Conservation (phyloP, 2,797 vertebrate genomes). For the Antennarius maculatus region DNA sequence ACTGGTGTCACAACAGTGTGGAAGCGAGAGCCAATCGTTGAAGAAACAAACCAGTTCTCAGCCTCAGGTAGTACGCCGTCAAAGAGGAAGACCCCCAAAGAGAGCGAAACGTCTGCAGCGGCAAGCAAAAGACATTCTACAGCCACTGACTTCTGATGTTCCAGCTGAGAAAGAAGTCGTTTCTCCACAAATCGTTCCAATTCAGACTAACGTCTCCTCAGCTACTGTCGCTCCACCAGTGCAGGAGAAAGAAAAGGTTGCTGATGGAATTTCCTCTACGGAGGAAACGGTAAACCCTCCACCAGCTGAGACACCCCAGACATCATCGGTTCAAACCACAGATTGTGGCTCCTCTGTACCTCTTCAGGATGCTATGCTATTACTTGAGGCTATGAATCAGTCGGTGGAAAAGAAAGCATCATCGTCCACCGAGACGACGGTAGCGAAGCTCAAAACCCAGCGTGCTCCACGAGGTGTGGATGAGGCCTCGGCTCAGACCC, state of each 20-base stretch:
- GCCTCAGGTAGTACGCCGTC: background rate
- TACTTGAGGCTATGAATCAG: slow-evolving; percentile 73
- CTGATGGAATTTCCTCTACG: background rate
- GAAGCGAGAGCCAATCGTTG: background rate
- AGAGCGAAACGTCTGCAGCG: slow-evolving; percentile 18
- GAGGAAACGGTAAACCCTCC: background rate
- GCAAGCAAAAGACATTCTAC: background rate
- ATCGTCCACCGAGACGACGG: background rate
- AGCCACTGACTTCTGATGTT: background rate
- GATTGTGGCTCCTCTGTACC: slow-evolving; percentile 34
- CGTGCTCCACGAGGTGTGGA: background rate
- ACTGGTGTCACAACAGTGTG: slow-evolving; percentile 1
- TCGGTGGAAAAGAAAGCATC: slow-evolving; percentile 2
- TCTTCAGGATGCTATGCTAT: slow-evolving; percentile 72
- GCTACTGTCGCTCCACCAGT: background rate
- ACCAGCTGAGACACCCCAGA: slow-evolving; percentile 4
- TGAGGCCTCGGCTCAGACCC: background rate
- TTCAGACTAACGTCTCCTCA: background rate
- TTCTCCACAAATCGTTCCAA: background rate
- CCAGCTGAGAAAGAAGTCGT: background rate
- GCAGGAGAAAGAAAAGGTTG: background rate
- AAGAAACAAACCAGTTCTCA: slow-evolving; percentile 7
- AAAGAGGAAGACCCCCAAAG: slow-evolving; percentile 51
- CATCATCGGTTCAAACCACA: slow-evolving; percentile 10
- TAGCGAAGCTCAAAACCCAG: background rate